These are phyloP conservation scores for Sebastes melanostomus DNA, from an alignment of 2,797 vertebrate genomes.

Conservation along the genomic window DNA sequence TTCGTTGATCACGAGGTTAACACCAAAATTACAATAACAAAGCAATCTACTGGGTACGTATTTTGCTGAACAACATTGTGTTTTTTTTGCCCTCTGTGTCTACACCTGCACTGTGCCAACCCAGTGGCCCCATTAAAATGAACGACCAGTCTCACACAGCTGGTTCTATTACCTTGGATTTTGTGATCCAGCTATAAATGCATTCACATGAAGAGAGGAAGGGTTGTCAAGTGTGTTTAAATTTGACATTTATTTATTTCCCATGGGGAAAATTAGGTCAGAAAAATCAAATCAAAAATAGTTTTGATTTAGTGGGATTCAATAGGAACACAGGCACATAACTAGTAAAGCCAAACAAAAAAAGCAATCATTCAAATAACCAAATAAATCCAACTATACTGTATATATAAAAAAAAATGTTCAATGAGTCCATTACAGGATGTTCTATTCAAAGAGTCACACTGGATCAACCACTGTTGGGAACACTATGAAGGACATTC, in stretches of 20 bases:
- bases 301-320: background rate
- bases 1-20: background rate
- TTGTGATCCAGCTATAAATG: background rate
- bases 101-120: background rate
- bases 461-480: background rate
- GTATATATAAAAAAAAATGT: background rate
- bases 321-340: background rate
- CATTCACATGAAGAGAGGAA: background rate
- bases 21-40: background rate
- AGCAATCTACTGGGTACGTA: background rate
- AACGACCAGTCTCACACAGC: conserved; percentile 2
- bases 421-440: background rate
- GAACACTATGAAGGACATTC: conserved; percentile 2
- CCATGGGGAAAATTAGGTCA: background rate
- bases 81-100: background rate
- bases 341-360: background rate
- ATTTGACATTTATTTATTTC: conserved; percentile 1
- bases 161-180: background rate
- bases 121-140: conserved; percentile 27
- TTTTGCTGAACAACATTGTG: background rate
- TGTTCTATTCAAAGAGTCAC: background rate
- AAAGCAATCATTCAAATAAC: background rate
- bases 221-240: background rate
- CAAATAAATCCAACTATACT: background rate
- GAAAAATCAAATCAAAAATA: background rate